Percentiles rank a stretch among this genome's conserved stretches.
Conservation (phyloP, 2,888 invertebrate species). For the Temnothorax unifasciatus region DNA sequence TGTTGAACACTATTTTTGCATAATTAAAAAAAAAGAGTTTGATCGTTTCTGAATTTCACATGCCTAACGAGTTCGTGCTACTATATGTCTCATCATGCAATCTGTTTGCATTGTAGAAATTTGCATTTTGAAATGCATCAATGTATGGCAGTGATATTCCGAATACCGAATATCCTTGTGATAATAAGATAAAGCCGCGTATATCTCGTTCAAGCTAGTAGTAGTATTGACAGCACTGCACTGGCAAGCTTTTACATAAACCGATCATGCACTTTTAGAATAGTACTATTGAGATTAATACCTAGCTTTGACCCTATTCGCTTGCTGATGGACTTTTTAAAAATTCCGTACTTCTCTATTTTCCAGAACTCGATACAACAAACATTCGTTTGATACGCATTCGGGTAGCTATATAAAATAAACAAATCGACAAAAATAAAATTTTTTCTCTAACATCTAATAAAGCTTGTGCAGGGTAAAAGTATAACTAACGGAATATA, state of each 20-base stretch:
- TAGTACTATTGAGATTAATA: neutral
- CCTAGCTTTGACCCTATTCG: slow-evolving; percentile 50
- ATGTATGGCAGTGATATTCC: slow-evolving; percentile 5
- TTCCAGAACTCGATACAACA: slow-evolving; percentile 2
- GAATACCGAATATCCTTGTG: slow-evolving; percentile 22
- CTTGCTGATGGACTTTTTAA: slow-evolving; percentile 64
- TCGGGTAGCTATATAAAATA: neutral
- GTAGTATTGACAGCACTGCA: slow-evolving; percentile 3
- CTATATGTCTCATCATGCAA: slow-evolving; percentile 35
- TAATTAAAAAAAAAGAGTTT: slow-evolving; percentile 29
- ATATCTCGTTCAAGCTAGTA: slow-evolving; percentile 34
- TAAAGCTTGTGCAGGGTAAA: neutral
- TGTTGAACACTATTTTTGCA: neutral
- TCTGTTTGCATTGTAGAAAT: slow-evolving; percentile 53
- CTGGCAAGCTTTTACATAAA: slow-evolving; percentile 54
- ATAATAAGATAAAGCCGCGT: slow-evolving; percentile 65
- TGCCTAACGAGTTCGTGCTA: neutral
- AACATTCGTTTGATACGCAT: slow-evolving; percentile 40
- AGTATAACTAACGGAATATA: neutral
- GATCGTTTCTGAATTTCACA: slow-evolving; percentile 43
- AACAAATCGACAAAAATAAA: slow-evolving; percentile 7
- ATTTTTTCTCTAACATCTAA: neutral
- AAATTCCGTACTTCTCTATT: slow-evolving; percentile 46
- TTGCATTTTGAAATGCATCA: slow-evolving; percentile 62
- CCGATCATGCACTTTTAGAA: slow-evolving; percentile 55